These are phyloP conservation scores for Bagarius yarrelli DNA, from an alignment of 2,113 vertebrate genomes.

Conservation along the genomic window DNA sequence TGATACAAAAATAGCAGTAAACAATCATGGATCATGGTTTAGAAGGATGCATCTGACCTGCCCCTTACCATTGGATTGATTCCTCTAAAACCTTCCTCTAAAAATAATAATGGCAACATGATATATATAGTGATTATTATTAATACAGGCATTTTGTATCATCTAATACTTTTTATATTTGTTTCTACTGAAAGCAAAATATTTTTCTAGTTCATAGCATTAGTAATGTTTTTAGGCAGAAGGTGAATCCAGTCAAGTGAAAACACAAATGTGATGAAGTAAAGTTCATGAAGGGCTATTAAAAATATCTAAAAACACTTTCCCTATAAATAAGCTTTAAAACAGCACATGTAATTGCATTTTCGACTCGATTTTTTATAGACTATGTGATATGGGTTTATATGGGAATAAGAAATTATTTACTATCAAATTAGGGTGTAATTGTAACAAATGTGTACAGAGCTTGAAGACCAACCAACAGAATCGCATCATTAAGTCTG, in stretches of 20 bases:
- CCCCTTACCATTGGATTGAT: neutral
- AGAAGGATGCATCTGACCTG: neutral
- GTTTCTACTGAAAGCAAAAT: neutral
- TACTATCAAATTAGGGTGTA: neutral
- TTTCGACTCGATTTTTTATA: neutral
- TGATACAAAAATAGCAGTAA: slow-evolving; percentile 5
- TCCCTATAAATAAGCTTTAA: neutral
- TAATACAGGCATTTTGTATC: neutral
- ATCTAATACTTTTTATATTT: neutral
- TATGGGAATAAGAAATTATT: neutral
- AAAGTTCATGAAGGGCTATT: neutral
- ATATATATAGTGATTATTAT: neutral
- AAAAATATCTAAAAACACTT: neutral
- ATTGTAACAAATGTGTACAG: neutral
- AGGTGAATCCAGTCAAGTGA: neutral
- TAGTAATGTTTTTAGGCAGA: neutral
- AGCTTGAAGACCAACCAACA: neutral
- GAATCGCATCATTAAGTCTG: neutral
- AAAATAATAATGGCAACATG: neutral
- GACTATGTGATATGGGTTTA: neutral
- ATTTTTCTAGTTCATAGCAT: neutral
- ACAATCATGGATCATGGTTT: neutral
- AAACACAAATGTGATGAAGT: neutral
- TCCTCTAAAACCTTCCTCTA: neutral
- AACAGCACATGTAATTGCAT: too few species aligned